Evolutionary conservation across 2,113 vertebrate species (phyloP), one percentile per base, ranked within the genome.

Genomic region (Gnathonemus echidnorhynchus): DNA sequence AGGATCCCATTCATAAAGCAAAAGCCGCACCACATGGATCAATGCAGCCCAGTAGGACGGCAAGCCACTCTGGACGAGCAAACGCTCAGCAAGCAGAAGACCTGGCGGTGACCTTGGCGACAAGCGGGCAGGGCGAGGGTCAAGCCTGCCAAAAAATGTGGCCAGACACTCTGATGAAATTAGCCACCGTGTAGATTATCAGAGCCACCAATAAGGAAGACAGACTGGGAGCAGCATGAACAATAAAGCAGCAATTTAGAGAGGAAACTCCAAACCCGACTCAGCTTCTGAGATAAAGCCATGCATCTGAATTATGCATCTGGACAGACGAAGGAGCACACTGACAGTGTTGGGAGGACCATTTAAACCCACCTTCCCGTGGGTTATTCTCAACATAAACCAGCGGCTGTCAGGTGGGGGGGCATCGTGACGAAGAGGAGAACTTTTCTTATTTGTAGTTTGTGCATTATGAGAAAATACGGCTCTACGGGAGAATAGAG

Each of bases 71-170:
- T 56, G 66, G 66, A 24, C 53, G 39, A 27, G 48, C 85, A 90
- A 90, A 90, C 86, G 15, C 70, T 19, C 17, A 8, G 35, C 35
- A 35, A 42, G 74, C 15, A 3, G 31, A 88, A 88, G 66, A 80
- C 49, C 53, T 27, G 66, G 70, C 39, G 31, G 87, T 90, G 48
- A 90, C 74, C 89, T 66, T 90, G 86, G 80, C 70, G 48, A 88
- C 66, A 58, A 90, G 50, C 39, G 53, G 3, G 24, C 17, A 3
- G 83, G 46, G 45, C 9, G 8, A 48, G 83, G 83, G 83, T n/a
- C 42, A n/a, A 46, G 10, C 42, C 45, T 5, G 19, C 45, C 19
- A 46, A 85, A 48, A 70, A 42, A 85, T 10, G 42, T 27, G 83
- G 83, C 45, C 39, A 11, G 19, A 0, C 21, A 48, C 83, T 85